A percentile compares a stretch with the other conserved stretches of the same genome.
These are phyloP conservation scores for Protobothrops flavoviridis DNA, from an alignment of 2,113 vertebrate genomes.

Conservation along the genomic window DNA sequence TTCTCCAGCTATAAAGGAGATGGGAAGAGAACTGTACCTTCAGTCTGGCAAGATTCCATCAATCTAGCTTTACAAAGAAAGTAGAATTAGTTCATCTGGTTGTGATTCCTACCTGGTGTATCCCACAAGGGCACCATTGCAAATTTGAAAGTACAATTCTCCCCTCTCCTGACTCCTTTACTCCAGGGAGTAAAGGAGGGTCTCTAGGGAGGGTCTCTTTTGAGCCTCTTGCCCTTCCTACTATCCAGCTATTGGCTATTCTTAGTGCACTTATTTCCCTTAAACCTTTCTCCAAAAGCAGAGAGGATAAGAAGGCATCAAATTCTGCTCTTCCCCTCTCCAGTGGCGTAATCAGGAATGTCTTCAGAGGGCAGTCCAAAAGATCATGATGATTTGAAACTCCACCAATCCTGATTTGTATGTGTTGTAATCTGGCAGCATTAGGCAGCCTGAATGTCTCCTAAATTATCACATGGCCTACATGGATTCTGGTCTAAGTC, in stretches of 20 bases:
- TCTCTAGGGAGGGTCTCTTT: neutral
- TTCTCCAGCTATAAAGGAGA: too few species aligned
- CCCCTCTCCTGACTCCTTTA: too few species aligned
- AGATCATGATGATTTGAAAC: neutral
- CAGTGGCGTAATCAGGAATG: neutral
- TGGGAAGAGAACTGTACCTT: too few species aligned
- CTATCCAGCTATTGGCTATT: neutral
- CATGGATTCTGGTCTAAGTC: neutral
- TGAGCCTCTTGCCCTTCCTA: neutral
- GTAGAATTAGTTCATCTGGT: too few species aligned
- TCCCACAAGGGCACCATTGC: too few species aligned
- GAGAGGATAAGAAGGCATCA: neutral
- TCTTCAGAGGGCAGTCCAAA: neutral
- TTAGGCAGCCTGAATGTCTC: neutral
- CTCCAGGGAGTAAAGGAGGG: too few species aligned
- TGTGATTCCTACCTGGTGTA: too few species aligned
- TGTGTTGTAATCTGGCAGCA: neutral
- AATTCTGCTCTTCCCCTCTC: neutral
- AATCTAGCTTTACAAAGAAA: too few species aligned
- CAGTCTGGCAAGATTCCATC: too few species aligned
- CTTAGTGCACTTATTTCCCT: neutral
- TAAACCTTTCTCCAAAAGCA: neutral
- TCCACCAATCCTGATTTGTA: neutral
- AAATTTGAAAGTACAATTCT: too few species aligned
- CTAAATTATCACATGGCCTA: neutral